Conservation (phyloP, 2,888 invertebrate species). For the Lasioglossum zephyrum region DNA sequence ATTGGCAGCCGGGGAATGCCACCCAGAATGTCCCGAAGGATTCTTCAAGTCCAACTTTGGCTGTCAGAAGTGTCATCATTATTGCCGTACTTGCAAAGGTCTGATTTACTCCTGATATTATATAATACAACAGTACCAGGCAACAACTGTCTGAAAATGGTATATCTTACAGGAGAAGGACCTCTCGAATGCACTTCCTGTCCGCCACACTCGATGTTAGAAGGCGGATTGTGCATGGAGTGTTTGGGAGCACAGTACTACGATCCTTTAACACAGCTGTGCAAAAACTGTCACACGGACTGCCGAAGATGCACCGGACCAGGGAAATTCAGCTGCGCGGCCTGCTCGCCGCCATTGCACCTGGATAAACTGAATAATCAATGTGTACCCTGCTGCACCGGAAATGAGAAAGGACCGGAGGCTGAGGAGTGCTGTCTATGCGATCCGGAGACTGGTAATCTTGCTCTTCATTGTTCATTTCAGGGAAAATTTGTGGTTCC, state of each 20-base stretch:
- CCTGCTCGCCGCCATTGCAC: constrained; percentile 88
- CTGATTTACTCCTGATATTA: neutral
- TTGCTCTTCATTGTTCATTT: neutral
- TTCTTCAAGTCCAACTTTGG: constrained; percentile 93
- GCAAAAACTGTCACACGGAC: constrained; percentile 88
- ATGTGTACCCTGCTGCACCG: constrained; percentile 90
- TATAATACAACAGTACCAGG: neutral
- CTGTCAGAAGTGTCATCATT: constrained; percentile 95
- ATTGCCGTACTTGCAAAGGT: constrained; percentile 95
- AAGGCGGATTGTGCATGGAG: constrained; percentile 91
- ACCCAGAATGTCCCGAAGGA: constrained; percentile 94
- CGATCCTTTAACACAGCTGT: constrained; percentile 88
- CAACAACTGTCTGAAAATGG: neutral
- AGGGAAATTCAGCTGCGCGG: constrained; percentile 89
- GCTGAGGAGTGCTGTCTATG: constrained; percentile 89
- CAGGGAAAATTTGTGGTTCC: neutral
- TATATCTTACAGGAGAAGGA: constrained; percentile 86
- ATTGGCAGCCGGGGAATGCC: constrained; percentile 93
- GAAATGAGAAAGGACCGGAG: constrained; percentile 83
- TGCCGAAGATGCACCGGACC: constrained; percentile 90
- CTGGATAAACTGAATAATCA: constrained; percentile 90
- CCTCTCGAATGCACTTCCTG: constrained; percentile 91
- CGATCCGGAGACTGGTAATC: constrained; percentile 88
- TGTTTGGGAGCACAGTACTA: constrained; percentile 91
- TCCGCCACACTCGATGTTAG: constrained; percentile 89